phyloP scores from a whole-genome alignment of 2,888 invertebrate species.

The Nebria brevicollis region DNA sequence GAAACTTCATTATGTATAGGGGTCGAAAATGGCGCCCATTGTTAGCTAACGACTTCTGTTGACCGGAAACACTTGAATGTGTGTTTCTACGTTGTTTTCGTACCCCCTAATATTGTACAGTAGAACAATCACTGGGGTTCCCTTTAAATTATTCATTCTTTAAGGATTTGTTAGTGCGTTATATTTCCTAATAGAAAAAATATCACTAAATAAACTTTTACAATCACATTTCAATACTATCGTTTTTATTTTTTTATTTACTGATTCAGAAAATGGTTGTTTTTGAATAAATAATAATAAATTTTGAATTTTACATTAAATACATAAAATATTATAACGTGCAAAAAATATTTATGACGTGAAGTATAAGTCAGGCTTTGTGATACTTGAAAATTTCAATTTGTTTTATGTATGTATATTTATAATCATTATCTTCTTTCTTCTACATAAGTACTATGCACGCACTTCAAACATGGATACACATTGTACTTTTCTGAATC shows the following conservation, averaged over 20 bases:
- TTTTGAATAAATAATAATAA: too few relatives aligned
- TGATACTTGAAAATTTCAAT: background rate
- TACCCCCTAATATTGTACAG: background rate
- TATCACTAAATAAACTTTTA: too few relatives aligned
- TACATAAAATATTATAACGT: too few relatives aligned
- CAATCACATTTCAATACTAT: too few relatives aligned
- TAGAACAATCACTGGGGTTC: background rate
- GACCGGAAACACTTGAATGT: conserved; percentile 45
- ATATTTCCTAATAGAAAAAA: too few relatives aligned
- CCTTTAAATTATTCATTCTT: too few relatives aligned
- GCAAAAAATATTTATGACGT: background rate
- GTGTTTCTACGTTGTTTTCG: conserved; percentile 3
- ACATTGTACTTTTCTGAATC: background rate
- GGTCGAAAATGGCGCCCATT: conserved; percentile 26
- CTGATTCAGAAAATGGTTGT: too few relatives aligned
- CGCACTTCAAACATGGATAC: background rate
- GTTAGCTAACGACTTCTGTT: conserved; percentile 35
- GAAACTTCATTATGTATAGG: conserved; percentile 25
- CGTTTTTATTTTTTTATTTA: too few relatives aligned
- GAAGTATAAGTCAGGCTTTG: background rate
- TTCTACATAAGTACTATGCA: background rate
- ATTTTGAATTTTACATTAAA: too few relatives aligned
- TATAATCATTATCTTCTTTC: background rate
- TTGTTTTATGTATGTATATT: background rate
- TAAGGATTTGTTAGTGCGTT: too few relatives aligned